Evolutionary conservation across 1,140 invertebrate species (phyloP).

Genomic region (Dendrolimus punctatus): DNA sequence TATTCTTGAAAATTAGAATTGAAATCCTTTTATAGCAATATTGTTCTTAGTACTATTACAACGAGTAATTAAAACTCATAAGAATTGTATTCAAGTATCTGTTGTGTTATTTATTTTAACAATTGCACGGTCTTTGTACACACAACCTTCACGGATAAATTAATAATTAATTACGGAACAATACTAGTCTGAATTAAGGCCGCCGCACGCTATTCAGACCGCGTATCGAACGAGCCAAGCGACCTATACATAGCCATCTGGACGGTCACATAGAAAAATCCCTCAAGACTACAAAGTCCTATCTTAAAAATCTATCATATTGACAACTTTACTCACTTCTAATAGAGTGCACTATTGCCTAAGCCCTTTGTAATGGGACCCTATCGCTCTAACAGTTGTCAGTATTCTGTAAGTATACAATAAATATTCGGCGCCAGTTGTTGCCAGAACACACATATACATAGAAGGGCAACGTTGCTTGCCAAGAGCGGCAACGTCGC

Average conservation of each 20-base stretch:
- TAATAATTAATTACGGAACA: slow-evolving; percentile 42
- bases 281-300: slow-evolving; percentile 33
- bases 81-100: too few species aligned
- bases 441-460: slow-evolving; percentile 64
- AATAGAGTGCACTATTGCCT: slow-evolving; percentile 34
- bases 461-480: slow-evolving; percentile 48
- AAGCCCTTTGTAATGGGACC: slow-evolving; percentile 33
- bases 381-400: slow-evolving; percentile 55
- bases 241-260: slow-evolving; percentile 70
- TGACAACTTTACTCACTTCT: slow-evolving; percentile 28
- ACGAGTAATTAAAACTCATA: too few species aligned
- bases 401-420: slow-evolving; percentile 71
- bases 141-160: slow-evolving; percentile 43
- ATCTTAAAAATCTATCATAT: slow-evolving; percentile 18
- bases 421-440: slow-evolving; percentile 71
- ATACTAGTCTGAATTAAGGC: slow-evolving; percentile 43
- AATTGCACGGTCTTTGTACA: slow-evolving; percentile 5
- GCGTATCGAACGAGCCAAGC: slow-evolving; percentile 44
- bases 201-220: slow-evolving; percentile 37
- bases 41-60: too few species aligned
- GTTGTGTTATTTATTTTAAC: too few species aligned
- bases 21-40: too few species aligned
- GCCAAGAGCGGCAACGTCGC: slow-evolving; percentile 63
- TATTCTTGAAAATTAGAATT: too few species aligned
- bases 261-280: slow-evolving; percentile 67